Percentiles rank a stretch among this genome's conserved stretches.
Conservation (phyloP, 2,113 vertebrate genomes). For the Cisticola juncidis region DNA sequence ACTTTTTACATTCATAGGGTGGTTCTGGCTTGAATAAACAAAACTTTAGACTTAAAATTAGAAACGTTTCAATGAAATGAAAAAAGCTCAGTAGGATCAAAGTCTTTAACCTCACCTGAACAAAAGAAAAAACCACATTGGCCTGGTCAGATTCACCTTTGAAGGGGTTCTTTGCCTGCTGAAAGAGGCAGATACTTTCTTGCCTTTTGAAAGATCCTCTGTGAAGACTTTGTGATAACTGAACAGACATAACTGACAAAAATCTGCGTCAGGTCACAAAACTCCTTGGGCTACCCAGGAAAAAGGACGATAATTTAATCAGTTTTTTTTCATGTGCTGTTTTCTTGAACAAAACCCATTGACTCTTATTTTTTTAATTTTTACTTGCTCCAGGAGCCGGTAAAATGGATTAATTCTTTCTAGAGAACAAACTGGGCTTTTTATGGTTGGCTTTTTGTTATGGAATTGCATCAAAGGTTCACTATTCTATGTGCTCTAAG, state of each 20-base stretch:
- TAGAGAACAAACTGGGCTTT: neutral
- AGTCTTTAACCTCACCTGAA: neutral
- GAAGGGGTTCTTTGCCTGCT: neutral
- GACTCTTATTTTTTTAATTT: neutral
- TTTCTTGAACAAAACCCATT: neutral
- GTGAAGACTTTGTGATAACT: neutral
- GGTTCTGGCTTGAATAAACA: neutral
- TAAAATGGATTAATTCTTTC: neutral
- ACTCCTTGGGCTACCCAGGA: neutral
- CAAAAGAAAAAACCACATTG: fast-evolving
- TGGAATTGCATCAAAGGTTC: neutral
- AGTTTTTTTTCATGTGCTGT: neutral
- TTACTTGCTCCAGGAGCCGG: neutral
- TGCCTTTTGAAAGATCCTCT: neutral
- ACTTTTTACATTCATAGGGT: neutral
- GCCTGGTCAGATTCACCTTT: neutral
- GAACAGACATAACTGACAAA: neutral
- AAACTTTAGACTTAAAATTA: neutral
- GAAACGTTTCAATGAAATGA: neutral
- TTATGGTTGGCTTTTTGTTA: neutral
- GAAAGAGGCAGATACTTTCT: neutral
- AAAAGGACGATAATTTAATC: neutral
- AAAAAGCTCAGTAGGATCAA: neutral
- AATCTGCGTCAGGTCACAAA: neutral
- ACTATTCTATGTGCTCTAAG: neutral